Percentiles rank a stretch among this genome's conserved stretches.
These are phyloP conservation scores for Sebastes fasciatus DNA, from an alignment of 2,113 vertebrate species.

Conservation along the genomic window DNA sequence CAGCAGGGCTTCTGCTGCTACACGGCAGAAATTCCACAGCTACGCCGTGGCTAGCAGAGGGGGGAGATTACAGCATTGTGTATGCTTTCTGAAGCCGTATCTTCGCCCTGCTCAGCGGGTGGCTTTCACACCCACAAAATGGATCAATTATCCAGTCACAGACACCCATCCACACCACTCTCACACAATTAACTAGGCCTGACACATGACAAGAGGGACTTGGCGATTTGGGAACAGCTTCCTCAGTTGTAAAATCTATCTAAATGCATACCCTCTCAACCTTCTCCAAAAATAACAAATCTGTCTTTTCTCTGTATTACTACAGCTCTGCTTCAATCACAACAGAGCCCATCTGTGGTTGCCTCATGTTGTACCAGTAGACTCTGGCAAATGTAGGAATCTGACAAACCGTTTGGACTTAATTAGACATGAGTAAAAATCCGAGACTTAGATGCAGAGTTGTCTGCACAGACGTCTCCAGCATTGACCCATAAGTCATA, in stretches of 20 bases:
- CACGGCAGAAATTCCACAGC: constrained; percentile 56
- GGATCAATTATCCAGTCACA: constrained; percentile 73
- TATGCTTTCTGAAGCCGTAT: constrained; percentile 60
- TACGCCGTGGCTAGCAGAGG: constrained; percentile 12
- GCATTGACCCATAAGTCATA: constrained; percentile 60
- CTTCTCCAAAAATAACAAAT: constrained; percentile 46
- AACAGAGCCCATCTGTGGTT: constrained; percentile 34
- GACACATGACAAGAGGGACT: constrained; percentile 50
- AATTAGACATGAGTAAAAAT: constrained; percentile 55
- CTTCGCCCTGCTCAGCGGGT: constrained; percentile 63
- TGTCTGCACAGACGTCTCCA: constrained; percentile 47
- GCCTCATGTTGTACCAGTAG: constrained; percentile 11
- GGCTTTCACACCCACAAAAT: constrained; percentile 76
- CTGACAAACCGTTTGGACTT: constrained; percentile 44
- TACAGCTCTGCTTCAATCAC: constrained; percentile 11
- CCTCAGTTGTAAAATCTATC: constrained; percentile 51
- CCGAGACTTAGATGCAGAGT: constrained; percentile 11
- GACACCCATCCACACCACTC: constrained; percentile 56
- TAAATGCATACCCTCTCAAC: constrained; percentile 33
- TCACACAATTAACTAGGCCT: constrained; percentile 66
- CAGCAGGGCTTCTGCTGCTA: constrained; percentile 62
- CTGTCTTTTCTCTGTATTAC: constrained; percentile 11
- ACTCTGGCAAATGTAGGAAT: constrained; percentile 29
- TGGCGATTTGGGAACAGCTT: constrained; percentile 48
- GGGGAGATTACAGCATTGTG: constrained; percentile 63